Evolutionary conservation across 1,140 invertebrate species (phyloP), one percentile per base, ranked within the genome.

Genomic region (Mya arenaria): DNA sequence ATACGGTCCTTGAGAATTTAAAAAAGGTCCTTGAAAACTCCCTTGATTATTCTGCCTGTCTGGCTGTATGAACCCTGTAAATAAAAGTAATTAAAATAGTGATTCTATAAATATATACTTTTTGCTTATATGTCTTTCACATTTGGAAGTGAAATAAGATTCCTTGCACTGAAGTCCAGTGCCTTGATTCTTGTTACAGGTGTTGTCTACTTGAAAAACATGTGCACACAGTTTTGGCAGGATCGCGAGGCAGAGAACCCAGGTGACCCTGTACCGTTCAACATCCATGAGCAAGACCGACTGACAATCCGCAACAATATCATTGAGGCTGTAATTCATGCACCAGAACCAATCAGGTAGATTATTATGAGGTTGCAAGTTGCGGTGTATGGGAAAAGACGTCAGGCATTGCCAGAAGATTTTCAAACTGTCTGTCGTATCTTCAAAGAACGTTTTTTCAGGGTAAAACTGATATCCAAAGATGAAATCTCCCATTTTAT

Each of bases 141-240:
- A n/a, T 19, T 28, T 13, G 28, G 2, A 0, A 1, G 23, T 25
- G 10, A 28, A 34, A 63, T 23, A 13, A n/a, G 19, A n/a, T 15
- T 15, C 28, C 19, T 19, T 28, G 30, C 15, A 19, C 30, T 15
- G 15, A 62, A 19, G 15, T 19, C 25, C 19, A 15, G 41, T n/a
- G n/a, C n/a, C 13, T 58, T 65, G 37, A 30, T 65, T 63, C 28
- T 56, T 56, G 55, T 90, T 91, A 30, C 75, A 95, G 95, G 96
- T 90, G 98, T 96, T 36, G 97, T 99, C 85, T 99, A 99, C 94
- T 93, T 99, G 60, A 99, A 99, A 93, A 99, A 99, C 94, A 94
- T 98, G 90, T 95, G 99, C 41, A 96, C 95, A 52, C 95, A 95
- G 86, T 96, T 95, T 92, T 99, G 99, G 99, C 96, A 97, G 81